Conservation (phyloP, 1,140 invertebrate species). For the Diploscapter pachys region DNA sequence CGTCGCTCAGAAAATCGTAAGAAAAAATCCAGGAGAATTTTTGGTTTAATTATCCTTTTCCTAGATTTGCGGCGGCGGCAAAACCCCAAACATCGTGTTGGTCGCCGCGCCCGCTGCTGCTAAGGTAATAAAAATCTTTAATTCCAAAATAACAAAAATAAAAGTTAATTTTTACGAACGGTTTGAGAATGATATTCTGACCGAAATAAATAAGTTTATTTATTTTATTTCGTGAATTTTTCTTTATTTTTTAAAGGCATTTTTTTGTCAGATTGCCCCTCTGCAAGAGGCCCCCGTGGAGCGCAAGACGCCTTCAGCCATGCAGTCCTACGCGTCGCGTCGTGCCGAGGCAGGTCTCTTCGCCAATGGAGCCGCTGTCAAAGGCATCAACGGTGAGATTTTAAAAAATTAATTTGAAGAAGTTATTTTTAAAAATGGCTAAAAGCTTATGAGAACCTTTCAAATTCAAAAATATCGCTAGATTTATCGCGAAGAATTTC, state of each 20-base stretch:
- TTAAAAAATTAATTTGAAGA: constrained; percentile 1
- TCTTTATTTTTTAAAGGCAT: no score
- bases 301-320: constrained; percentile 22
- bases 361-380: constrained; percentile 27
- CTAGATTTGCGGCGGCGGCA: no score
- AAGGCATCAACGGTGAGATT: constrained; percentile 36
- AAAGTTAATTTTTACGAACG: neutral
- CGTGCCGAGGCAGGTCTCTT: constrained; percentile 24
- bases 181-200: no score
- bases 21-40: no score
- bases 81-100: no score
- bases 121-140: neutral
- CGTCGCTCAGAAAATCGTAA: no score
- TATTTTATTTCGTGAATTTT: no score
- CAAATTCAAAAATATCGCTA: constrained; percentile 2
- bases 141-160: constrained; percentile 7
- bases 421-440: constrained; percentile 2
- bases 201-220: no score
- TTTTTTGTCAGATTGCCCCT: constrained; percentile 10
- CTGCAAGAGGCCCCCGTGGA: constrained; percentile 27
- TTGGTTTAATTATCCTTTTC: no score
- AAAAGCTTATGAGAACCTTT: neutral
- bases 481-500: no score
- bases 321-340: constrained; percentile 27
- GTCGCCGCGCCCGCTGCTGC: neutral